Evolutionary conservation across 2,113 vertebrate genomes (phyloP), one percentile per base, ranked within the genome.

Genomic region (Eulemur rufifrons): DNA sequence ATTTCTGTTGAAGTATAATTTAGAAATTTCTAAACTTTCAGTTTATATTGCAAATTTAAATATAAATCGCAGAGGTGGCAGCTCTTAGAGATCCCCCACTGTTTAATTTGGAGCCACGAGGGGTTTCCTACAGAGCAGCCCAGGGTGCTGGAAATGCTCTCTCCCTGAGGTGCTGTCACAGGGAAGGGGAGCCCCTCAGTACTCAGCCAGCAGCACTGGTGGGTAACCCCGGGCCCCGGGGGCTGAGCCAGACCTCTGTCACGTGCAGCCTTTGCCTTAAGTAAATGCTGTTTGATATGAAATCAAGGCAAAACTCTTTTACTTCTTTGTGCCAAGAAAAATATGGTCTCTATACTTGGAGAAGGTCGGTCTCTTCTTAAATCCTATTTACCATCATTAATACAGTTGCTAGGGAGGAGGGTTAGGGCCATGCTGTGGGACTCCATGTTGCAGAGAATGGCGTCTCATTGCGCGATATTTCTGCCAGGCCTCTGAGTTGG

Each of bases 1-100:
- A 34, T 91, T 91, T 93, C 85, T 66, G 27, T 81, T 85, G 54
- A 91, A n/a, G 91, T 82, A 21, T 59, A 47, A 32, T 18, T 90
- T 47, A 82, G n/a, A 32, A 11, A 27, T 69, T 80, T 78, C 73
- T 56, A n/a, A 77, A 42, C 39, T 63, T 78, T 34, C 8, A n/a
- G 77, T 47, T 64, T 80, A 37, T 45, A 39, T 61, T 80, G 45
- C 21, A 59, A 34, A 29, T 64, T 14, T 74, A 27, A 59, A 61
- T 59, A 37, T 34, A 34, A 39, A 17, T 11, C 8, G 27, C 42
- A 86, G 32, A 93, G 47, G 23, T 42, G 8, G 23, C 3, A 7
- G 29, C 8, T 50, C 45, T 7, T 6, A 64, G 71, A 29, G 63
- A 34, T 39, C 23, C 2, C 2, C 6, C 29, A 77, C 64, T 80